Evolutionary conservation across 2,113 vertebrate species (phyloP), one percentile per base, ranked within the genome.

Genomic region (Podarcis cretensis): DNA sequence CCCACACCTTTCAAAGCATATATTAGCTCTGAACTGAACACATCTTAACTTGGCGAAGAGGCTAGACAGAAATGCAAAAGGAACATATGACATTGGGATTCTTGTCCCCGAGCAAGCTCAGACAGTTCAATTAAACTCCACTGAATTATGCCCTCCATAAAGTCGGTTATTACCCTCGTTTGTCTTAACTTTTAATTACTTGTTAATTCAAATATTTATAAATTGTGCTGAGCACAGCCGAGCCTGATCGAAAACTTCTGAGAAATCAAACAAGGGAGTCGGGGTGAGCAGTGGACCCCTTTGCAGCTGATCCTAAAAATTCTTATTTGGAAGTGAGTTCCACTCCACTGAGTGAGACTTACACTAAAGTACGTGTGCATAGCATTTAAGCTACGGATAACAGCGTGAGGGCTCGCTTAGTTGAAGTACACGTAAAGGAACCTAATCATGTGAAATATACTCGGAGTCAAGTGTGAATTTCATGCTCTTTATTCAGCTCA

Each of bases 101-200:
- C 84, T 85, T 30, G 48, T 40, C 84, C 35, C 40, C 32, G 8
- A 30, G 73, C 57, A 37, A 63, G 84, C 54, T 37, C 54, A 85
- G 84, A 37, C 71, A 85, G 54, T 75, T 85, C n/a, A 13, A 85
- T 85, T 75, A 85, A 85, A 85, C 25, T 35, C 48, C 6, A 7
- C 2, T 75, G 71, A 85, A 85, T 85, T 85, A 85, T 85, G 75
- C 6, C 18, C 32, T 10, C 63, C 73, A 85, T 85, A 65, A 76
- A 85, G 37, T 21, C 54, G 23, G 66, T 32, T 63, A 63, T 75
- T 76, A 10, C 13, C 5, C 32, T 30, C 57, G 35, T 85, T 77
- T 37, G 40, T 85, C 74, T 77, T 57, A n/a, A 65, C 23, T 40
- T 77, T 63, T 85, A 85, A 85, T 65, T 85, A 77, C 73, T 65